Percentiles rank a stretch among this genome's conserved stretches.
These are phyloP conservation scores for Anhinga anhinga DNA, from an alignment of 2,113 vertebrate genomes.

Conservation along the genomic window DNA sequence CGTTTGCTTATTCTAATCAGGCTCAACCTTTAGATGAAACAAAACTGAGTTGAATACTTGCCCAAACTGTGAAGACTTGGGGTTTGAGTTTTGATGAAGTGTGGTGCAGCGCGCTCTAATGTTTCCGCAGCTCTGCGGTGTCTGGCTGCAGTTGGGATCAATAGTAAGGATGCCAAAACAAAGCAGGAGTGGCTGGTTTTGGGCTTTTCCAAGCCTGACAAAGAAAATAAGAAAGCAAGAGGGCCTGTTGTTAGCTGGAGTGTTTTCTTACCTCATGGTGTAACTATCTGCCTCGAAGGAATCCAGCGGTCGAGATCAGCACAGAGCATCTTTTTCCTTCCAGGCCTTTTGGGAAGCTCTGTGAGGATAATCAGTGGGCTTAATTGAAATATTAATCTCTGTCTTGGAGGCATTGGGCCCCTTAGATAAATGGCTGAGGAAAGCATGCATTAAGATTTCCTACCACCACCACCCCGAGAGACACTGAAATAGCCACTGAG, in stretches of 20 bases:
- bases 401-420: not conserved
- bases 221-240: constrained; percentile 23
- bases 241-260: not conserved
- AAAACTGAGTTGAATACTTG: not conserved
- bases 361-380: not conserved
- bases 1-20: not conserved
- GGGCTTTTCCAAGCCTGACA: constrained; percentile 9
- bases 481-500: not conserved
- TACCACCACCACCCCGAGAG: not conserved
- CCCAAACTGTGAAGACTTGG: not conserved
- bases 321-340: not conserved
- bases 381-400: not conserved
- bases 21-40: not conserved
- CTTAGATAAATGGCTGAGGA: not conserved
- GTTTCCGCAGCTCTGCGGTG: not conserved
- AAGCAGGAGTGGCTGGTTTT: constrained; percentile 16
- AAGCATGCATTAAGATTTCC: not conserved
- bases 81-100: not conserved
- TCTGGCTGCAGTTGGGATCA: constrained; percentile 30
- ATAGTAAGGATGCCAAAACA: constrained; percentile 36
- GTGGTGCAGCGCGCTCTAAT: not conserved
- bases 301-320: not conserved
- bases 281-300: constrained; percentile 3
- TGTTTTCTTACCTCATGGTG: not conserved
- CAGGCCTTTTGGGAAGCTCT: not conserved